Conservation (phyloP, 1,140 invertebrate genomes). For the Epicauta chinensis region DNA sequence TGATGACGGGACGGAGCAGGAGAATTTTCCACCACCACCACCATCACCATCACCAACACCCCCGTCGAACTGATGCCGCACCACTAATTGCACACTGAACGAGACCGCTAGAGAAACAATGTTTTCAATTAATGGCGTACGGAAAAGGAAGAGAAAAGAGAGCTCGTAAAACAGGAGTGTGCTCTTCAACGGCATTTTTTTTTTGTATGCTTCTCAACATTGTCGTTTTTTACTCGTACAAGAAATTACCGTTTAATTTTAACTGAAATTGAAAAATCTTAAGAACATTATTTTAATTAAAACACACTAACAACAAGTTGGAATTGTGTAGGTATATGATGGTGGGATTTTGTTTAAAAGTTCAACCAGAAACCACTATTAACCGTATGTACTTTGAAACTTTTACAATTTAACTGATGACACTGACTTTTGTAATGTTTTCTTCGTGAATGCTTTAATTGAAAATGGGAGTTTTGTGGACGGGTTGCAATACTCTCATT, state of each 20-base stretch:
- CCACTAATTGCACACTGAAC: slow-evolving; percentile 17
- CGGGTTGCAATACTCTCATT: too few species aligned
- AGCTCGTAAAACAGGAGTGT: slow-evolving; percentile 26
- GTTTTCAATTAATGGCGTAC: slow-evolving; percentile 32
- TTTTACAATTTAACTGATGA: too few species aligned
- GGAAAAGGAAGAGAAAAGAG: slow-evolving; percentile 5
- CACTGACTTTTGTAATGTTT: too few species aligned
- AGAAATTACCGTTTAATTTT: slow-evolving; percentile 31
- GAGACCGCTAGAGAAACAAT: slow-evolving; percentile 32
- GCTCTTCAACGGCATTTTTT: slow-evolving; percentile 18
- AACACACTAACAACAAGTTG: not conserved
- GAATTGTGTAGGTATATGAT: too few species aligned
- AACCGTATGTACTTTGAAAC: too few species aligned
- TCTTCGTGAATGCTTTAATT: too few species aligned
- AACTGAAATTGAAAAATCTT: slow-evolving; percentile 37
- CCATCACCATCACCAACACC: too few species aligned
- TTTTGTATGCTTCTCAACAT: not conserved
- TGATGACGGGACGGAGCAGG: not conserved
- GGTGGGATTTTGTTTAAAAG: too few species aligned
- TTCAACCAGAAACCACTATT: too few species aligned
- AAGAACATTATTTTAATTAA: slow-evolving; percentile 39
- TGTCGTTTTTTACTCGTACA: not conserved
- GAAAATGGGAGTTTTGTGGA: too few species aligned
- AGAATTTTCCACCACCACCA: not conserved
- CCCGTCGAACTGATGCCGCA: not conserved